Evolutionary conservation across 2,888 invertebrate genomes (phyloP).

Genomic region (Ichneumoninae sp.): DNA sequence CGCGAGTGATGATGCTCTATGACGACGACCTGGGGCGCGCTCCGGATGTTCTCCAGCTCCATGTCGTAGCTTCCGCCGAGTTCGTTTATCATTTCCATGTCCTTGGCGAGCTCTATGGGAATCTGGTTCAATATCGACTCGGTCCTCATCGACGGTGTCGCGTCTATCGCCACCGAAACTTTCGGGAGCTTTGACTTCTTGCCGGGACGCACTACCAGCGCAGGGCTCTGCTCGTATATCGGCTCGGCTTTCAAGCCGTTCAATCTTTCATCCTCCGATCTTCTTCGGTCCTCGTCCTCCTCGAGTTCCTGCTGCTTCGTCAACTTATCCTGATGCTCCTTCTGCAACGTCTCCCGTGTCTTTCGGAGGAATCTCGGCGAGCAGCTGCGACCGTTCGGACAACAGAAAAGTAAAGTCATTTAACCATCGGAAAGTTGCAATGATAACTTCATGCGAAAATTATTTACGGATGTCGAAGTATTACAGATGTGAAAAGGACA

Average conservation of each 20-base stretch:
- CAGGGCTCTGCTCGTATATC: slow-evolving; percentile 79
- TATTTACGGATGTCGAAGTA: too few species aligned
- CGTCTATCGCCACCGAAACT: slow-evolving; percentile 92
- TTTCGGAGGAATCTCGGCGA: slow-evolving; percentile 88
- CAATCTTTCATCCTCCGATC: slow-evolving; percentile 67
- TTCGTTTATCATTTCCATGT: slow-evolving; percentile 68
- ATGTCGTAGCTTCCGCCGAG: slow-evolving; percentile 69
- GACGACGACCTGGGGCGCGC: slow-evolving; percentile 78
- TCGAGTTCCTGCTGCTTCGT: slow-evolving; percentile 79
- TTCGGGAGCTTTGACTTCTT: slow-evolving; percentile 86
- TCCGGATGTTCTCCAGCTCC: slow-evolving; percentile 67
- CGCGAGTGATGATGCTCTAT: slow-evolving; percentile 83
- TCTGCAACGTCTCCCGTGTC: slow-evolving; percentile 81
- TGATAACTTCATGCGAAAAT: background rate
- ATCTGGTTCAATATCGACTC: slow-evolving; percentile 90
- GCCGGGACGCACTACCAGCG: slow-evolving; percentile 78
- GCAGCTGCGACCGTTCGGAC: slow-evolving; percentile 81
- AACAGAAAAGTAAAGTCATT: slow-evolving; percentile 12
- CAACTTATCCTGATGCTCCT: slow-evolving; percentile 80
- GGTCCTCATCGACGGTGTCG: slow-evolving; percentile 90
- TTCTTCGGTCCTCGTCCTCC: slow-evolving; percentile 70
- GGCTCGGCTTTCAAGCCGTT: slow-evolving; percentile 74
- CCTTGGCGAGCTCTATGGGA: slow-evolving; percentile 90
- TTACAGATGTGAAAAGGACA: too few species aligned
- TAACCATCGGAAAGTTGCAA: background rate